phyloP scores from a whole-genome alignment of 2,797 vertebrate species.

The Brachyalestes nurse region DNA sequence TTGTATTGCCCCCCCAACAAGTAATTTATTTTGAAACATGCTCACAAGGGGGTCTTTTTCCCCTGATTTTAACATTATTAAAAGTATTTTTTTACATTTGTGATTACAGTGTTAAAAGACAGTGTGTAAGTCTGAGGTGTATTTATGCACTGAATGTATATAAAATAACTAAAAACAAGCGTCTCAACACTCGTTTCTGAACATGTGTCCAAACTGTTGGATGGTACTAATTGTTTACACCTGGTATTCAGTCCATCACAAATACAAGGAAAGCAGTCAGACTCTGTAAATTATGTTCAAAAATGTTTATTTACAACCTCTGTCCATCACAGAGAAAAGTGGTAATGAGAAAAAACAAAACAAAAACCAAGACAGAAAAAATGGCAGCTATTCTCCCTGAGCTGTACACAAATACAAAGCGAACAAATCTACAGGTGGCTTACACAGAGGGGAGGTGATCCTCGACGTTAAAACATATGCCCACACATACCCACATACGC shows the following conservation, averaged over 20 bases:
- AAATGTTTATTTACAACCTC: constrained; percentile 97
- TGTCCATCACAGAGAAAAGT: constrained; percentile 88
- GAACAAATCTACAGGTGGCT: constrained; percentile 81
- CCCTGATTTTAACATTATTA: too few species aligned
- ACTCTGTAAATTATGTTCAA: constrained; percentile 90
- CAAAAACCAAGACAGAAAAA: constrained; percentile 58
- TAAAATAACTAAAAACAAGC: too few species aligned
- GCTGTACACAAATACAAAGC: constrained; percentile 90
- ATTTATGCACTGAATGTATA: too few species aligned
- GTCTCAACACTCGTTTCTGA: too few species aligned
- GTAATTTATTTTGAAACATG: too few species aligned
- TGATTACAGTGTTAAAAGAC: too few species aligned
- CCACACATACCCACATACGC: neutral
- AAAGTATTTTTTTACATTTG: too few species aligned
- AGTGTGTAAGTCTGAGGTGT: too few species aligned
- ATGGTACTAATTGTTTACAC: neutral
- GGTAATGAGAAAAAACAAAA: constrained; percentile 71
- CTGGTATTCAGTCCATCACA: neutral
- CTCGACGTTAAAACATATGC: neutral
- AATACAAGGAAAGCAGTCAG: neutral
- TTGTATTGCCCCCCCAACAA: too few species aligned
- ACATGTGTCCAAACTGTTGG: too few species aligned
- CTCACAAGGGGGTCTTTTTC: too few species aligned
- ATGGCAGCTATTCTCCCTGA: constrained; percentile 96
- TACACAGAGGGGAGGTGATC: constrained; percentile 61